Base-by-base conservation (phyloP, 2,113 vertebrate genomes). In the Lophochroa leadbeateri region DNA sequence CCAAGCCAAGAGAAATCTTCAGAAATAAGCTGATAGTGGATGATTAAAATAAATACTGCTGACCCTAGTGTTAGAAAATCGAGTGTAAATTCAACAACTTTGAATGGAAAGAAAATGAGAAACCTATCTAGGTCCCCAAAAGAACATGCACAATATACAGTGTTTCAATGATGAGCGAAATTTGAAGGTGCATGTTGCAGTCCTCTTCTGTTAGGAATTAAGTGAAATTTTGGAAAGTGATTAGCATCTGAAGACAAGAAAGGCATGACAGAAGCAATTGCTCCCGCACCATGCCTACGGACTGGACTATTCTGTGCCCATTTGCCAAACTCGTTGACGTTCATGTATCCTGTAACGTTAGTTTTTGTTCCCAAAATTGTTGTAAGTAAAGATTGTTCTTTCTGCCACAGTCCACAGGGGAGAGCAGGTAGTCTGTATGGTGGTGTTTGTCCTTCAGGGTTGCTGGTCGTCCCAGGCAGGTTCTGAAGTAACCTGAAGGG, bases 341-440 rank as follows among this genome's bases (percentile, higher is more conserved):
- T 57, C 27, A 16, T 7, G 7, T 82, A 53, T 63, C 29, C 19
- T 50, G 50, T 57, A 57, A 25, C 6, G 21, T 57, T 69, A 88
- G 7, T 2, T 37, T 79, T 76, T 77, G 28, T 47, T 86, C 72
- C 57, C 61, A 41, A 31, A 44, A 25, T 23, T 39, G 23, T 68
- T 74, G 9, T 60, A 19, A 58, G 10, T 72, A 25, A 71, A 43
- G 21, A 37, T 46, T 64, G 25, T 74, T 75, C 2, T 67, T 61
- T 82, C 55, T 70, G 2, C 15, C 6, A 1, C 0, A 2, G 8
- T 55, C 25, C 24, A 24, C 33, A 5, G 65, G 18, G 55, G 13
- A 65, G 33, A 43, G 17, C 57, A 55, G 10, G 39, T 37, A 29
- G 29, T 37, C 18, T 47, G 16, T 39, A 1, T 69, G 33, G 24